These are phyloP conservation scores for Zoanthus gigantus DNA, from an alignment of 92 coral and sea anemone species.

Conservation along the genomic window DNA sequence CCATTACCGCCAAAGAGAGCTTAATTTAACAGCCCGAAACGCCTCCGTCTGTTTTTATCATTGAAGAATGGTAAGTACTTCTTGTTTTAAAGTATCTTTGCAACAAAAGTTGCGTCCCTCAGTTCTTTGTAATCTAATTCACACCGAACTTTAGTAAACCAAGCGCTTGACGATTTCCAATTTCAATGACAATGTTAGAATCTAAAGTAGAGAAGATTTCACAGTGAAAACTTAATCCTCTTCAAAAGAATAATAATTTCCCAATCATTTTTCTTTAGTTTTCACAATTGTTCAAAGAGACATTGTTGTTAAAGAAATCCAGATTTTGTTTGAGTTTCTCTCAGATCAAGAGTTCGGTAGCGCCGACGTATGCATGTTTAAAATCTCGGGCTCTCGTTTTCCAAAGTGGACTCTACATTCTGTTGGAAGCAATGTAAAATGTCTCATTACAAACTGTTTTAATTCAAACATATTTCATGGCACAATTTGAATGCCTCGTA, in stretches of 20 bases:
- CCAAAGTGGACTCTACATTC: neutral
- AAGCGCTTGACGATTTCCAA: neutral
- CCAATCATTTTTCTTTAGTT: neutral
- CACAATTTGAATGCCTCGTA: too few species aligned
- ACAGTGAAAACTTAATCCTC: neutral
- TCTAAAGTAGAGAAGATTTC: neutral
- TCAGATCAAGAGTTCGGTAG: neutral
- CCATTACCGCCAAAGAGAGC: neutral
- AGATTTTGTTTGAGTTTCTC: too few species aligned
- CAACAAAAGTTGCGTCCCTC: neutral
- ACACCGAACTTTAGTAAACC: neutral
- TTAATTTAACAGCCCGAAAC: neutral
- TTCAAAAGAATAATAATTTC: neutral
- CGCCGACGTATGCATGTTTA: neutral
- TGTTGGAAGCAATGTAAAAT: neutral
- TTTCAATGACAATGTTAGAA: neutral
- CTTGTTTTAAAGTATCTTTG: neutral
- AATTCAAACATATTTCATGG: too few species aligned
- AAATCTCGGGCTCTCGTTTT: neutral
- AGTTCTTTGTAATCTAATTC: neutral
- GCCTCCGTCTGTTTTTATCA: neutral
- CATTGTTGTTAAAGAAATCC: neutral
- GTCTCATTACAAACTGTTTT: neutral
- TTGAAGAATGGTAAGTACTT: conserved; percentile 28
- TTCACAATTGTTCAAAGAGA: neutral